Evolutionary conservation across 2,797 vertebrate genomes (phyloP).

Genomic region (Euphonia xanthogaster): DNA sequence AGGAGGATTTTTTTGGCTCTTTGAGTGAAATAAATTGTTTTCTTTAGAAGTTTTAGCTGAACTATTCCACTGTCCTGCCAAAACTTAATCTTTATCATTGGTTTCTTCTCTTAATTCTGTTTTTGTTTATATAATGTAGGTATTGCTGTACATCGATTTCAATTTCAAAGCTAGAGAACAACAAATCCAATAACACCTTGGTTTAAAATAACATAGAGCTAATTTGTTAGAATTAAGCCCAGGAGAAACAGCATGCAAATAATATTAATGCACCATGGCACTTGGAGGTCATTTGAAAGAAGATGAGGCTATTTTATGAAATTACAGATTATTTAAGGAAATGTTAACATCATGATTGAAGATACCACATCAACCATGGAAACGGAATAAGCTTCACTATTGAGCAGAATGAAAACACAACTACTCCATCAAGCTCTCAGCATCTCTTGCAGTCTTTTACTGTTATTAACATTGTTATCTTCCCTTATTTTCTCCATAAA

Average conservation of each 20-base stretch:
- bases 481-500: not conserved
- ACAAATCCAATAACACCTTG: not conserved
- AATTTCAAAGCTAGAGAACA: not conserved
- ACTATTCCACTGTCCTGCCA: not conserved
- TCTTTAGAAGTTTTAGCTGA: not conserved
- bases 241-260: not conserved
- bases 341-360: not conserved
- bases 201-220: not conserved
- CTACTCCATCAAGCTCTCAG: not conserved
- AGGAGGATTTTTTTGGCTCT: not conserved
- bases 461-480: not conserved
- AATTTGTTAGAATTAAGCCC: not conserved
- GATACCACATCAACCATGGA: not conserved
- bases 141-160: not conserved
- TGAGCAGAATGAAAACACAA: not conserved
- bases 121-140: not conserved
- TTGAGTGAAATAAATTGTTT: not conserved
- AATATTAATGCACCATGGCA: not conserved
- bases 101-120: not conserved
- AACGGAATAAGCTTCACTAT: not conserved
- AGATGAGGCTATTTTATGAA: not conserved
- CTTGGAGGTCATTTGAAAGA: not conserved
- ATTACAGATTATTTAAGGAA: not conserved
- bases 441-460: not conserved
- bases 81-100: not conserved